Base-by-base conservation (phyloP, 2,113 vertebrate species). In the Conger conger region DNA sequence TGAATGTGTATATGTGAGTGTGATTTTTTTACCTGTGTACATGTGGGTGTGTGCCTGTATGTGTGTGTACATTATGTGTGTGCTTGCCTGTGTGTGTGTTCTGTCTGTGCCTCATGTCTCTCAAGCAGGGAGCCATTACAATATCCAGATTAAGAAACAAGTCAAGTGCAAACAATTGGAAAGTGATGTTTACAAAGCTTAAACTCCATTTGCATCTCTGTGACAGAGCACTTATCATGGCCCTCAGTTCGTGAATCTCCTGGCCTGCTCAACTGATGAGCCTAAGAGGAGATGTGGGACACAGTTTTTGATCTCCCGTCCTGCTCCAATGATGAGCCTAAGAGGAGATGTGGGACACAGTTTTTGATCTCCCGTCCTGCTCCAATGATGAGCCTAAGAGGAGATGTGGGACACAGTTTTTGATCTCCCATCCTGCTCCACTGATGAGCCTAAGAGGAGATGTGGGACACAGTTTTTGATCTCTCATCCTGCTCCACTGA, bases 171-270 rank as follows among this genome's bases (percentile, higher is more conserved):
- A 86, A 82, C 81, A 86, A 54, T 79, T 38, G 76, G n/a, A 86
- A 86, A 86, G 78, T 79, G 35, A 79, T 40, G 73, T 63, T 86
- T 86, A 82, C 82, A 53, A 30, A 82, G 81, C 77, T 86, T 86
- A 78, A 57, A 82, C 78, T 82, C 35, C n/a, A 57, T 45, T 79
- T 57, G 77, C 37, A 77, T 23, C 50, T 57, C 38, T 80, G 50
- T 45, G 79, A 50, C 42, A 63, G 23, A 17, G 27, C 36, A 45
- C 76, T 53, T 54, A 16, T 76, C 50, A 37, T 37, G 13, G 45
- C 73, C 16, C 2, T 20, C 30, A 23, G 83, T 18, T 84, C 4
- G 9, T 27, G 17, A 13, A 37, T 57, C 30, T 63, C 23, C 2
- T 27, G 27, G 35, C 73, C n/a, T 33, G 9, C 15, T 33, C 35